phyloP scores from a whole-genome alignment of 2,888 invertebrate species.

The Agriotes lineatus region DNA sequence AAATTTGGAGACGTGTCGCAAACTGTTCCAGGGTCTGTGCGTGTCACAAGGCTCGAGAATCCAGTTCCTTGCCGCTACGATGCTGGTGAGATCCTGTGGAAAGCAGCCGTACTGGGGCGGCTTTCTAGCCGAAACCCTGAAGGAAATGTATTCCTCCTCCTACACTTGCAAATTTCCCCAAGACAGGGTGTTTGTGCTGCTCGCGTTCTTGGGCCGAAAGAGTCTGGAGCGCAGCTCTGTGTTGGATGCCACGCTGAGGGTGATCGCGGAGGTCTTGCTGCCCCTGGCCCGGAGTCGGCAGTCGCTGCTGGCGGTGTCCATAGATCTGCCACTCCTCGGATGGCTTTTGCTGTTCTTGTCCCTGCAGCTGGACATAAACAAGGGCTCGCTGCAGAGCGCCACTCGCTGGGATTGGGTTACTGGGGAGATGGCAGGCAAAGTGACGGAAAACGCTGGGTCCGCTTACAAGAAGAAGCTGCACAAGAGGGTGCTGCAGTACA shows the following conservation, averaged over 20 bases:
- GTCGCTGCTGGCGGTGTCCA: constrained; percentile 69
- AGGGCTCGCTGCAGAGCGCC: constrained; percentile 57
- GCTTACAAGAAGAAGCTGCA: constrained; percentile 76
- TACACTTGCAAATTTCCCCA: constrained; percentile 86
- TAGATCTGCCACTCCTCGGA: constrained; percentile 77
- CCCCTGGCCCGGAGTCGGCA: constrained; percentile 62
- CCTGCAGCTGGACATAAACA: constrained; percentile 73
- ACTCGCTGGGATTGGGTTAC: constrained; percentile 93
- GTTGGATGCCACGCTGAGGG: constrained; percentile 74
- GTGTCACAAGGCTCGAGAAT: constrained; percentile 83
- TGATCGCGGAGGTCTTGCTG: constrained; percentile 72
- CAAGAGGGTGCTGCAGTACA: constrained; percentile 79
- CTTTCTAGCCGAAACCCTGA: constrained; percentile 86
- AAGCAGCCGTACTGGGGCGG: constrained; percentile 84
- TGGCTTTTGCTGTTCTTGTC: constrained; percentile 84
- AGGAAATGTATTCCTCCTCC: constrained; percentile 82
- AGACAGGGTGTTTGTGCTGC: constrained; percentile 88
- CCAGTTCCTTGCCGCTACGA: constrained; percentile 82
- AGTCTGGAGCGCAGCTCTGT: constrained; percentile 75
- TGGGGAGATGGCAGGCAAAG: constrained; percentile 73
- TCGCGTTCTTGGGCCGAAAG: constrained; percentile 89
- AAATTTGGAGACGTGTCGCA: constrained; percentile 69
- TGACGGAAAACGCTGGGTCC: constrained; percentile 60
- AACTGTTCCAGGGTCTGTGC: constrained; percentile 79
- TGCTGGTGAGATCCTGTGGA: constrained; percentile 81